Evolutionary conservation across 1,140 invertebrate species (phyloP), one percentile per base, ranked within the genome.

Genomic region (Adelges cooleyi): DNA sequence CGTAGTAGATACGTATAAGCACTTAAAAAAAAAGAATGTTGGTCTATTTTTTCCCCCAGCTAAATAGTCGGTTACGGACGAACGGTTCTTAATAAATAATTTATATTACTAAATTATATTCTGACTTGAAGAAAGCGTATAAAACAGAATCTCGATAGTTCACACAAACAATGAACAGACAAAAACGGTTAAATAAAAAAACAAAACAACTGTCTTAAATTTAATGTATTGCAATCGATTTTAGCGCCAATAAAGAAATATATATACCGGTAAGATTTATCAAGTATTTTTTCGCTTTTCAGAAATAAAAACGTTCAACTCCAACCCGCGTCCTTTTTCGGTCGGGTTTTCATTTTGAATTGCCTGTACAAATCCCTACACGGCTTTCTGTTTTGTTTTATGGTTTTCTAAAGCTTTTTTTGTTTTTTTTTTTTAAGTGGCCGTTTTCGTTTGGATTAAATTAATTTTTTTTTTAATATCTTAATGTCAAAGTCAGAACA

Each of bases 251-350:
- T n/a, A n/a, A n/a, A n/a, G n/a, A n/a, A n/a, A 33, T 33, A 33
- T 11, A 33, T 33, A 6, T 33, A 33, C 11, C 29, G 5, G 29
- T 33, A 6, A 33, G 5, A 33, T 6, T 6, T 33, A 33, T 6
- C 11, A 33, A 6, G 5, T 33, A 33, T 70, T 74, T 77, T 73
- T 74, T 77, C 76, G 77, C 74, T 75, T 78, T 82, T 78, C 81
- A 82, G 80, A 80, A 74, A 75, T 74, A 75, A 77, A 77, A 75
- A 78, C 80, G 73, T 82, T 81, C 77, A 82, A 82, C 77, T 74
- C 79, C 69, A 80, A 81, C 76, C 81, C 80, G 67, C 74, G 79
- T 76, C 81, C 81, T 54, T 82, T 83, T 73, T 81, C 80, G 76
- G 17, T 48, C 15, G 27, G 5, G 18, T 48, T 62, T n/a, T 29